Evolutionary conservation across 2,797 vertebrate species (phyloP).

Genomic region (Oophaga sylvatica): DNA sequence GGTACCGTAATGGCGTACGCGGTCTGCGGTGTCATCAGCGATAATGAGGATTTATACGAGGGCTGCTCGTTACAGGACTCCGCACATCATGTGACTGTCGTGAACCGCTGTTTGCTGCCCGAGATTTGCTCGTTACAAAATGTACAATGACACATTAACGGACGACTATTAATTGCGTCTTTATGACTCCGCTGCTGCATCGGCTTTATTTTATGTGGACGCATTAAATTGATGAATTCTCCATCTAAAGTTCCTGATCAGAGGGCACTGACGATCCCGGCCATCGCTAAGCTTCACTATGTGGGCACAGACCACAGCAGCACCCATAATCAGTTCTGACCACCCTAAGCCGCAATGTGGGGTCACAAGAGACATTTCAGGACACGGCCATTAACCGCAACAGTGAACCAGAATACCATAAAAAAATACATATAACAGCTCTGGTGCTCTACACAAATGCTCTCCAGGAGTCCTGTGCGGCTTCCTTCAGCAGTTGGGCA

Average conservation of each 20-base stretch:
- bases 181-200: not conserved
- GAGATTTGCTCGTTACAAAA: constrained; percentile 22
- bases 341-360: too few species aligned
- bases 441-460: too few species aligned
- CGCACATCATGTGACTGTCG: not conserved
- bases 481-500: too few species aligned
- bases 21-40: not conserved
- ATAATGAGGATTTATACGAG: not conserved
- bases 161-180: constrained; percentile 18
- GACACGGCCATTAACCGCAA: too few species aligned
- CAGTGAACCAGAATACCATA: too few species aligned
- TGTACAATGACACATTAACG: constrained; percentile 6
- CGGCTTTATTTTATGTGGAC: not conserved
- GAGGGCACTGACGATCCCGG: not conserved
- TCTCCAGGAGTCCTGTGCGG: too few species aligned
- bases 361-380: too few species aligned
- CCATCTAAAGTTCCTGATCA: not conserved
- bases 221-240: constrained; percentile 23
- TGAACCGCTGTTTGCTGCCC: not conserved
- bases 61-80: not conserved
- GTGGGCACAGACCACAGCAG: not conserved
- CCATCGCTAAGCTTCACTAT: not conserved
- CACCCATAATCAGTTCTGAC: not conserved
- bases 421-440: too few species aligned
- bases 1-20: not conserved